A percentile compares a stretch with the other conserved stretches of the same genome.
phyloP scores from a whole-genome alignment of 2,888 invertebrate species.

The Deilephila elpenor region DNA sequence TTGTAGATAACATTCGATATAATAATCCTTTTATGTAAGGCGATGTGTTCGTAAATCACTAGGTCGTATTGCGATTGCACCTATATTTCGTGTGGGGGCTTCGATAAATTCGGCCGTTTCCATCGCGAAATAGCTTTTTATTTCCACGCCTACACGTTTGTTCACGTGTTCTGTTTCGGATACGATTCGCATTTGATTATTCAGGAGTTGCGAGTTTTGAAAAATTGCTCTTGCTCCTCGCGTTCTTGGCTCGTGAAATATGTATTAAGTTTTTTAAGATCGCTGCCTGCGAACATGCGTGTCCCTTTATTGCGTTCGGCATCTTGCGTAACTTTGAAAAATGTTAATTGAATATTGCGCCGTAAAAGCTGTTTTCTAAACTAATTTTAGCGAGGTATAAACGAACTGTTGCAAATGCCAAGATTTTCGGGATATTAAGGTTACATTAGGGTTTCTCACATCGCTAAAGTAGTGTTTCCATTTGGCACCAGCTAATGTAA shows the following conservation, averaged over 20 bases:
- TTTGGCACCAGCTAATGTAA: background rate
- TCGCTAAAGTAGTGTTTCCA: background rate
- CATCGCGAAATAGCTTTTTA: conserved; percentile 73
- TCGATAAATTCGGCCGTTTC: conserved; percentile 69
- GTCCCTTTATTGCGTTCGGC: conserved; percentile 25
- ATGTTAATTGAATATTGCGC: no score
- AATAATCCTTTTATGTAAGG: conserved; percentile 68
- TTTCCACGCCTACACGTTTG: conserved; percentile 55
- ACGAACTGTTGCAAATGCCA: background rate
- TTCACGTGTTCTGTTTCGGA: conserved; percentile 47
- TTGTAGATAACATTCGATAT: conserved; percentile 43
- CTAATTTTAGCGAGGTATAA: background rate
- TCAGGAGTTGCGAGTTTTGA: conserved; percentile 52
- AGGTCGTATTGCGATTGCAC: conserved; percentile 61
- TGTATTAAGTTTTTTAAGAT: conserved; percentile 44
- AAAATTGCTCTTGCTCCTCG: conserved; percentile 22
- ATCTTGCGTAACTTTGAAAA: no score
- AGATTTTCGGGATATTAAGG: background rate
- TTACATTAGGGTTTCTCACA: background rate
- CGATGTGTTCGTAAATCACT: conserved; percentile 68
- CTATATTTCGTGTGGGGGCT: conserved; percentile 68
- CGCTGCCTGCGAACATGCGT: conserved; percentile 32
- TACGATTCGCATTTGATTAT: conserved; percentile 57
- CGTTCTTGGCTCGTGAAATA: conserved; percentile 42
- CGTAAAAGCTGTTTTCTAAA: no score